These are phyloP conservation scores for Sinocyclocheilus grahami DNA, from an alignment of 2,113 vertebrate species.

Conservation along the genomic window DNA sequence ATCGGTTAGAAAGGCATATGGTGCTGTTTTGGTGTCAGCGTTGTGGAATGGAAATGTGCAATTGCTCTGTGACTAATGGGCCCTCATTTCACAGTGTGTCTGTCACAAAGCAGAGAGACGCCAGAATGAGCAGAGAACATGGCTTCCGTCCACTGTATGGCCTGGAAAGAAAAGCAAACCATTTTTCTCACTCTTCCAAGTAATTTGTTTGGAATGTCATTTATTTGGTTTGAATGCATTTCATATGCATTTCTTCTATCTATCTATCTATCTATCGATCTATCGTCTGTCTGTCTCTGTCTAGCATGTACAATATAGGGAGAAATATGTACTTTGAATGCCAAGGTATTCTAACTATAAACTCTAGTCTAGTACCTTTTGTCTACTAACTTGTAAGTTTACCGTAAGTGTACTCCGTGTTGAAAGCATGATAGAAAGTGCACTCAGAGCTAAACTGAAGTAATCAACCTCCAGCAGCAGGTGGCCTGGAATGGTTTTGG, in stretches of 20 bases:
- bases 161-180: background rate
- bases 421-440: slow-evolving; percentile 7
- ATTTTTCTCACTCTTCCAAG: background rate
- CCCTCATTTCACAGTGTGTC: slow-evolving; percentile 38
- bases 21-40: background rate
- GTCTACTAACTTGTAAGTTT: background rate
- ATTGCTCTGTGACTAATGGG: slow-evolving; percentile 12
- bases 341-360: background rate
- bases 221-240: background rate
- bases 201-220: background rate
- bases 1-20: background rate
- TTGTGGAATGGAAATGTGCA: background rate
- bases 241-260: background rate
- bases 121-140: slow-evolving; percentile 39
- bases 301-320: background rate
- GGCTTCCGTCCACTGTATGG: slow-evolving; percentile 32
- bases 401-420: background rate
- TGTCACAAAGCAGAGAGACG: slow-evolving; percentile 41
- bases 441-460: background rate
- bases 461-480: slow-evolving; percentile 19
- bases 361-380: background rate
- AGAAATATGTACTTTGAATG: background rate
- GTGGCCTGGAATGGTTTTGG: background rate
- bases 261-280: background rate
- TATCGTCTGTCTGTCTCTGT: background rate